Evolutionary conservation across 2,888 invertebrate species (phyloP).

Genomic region (Ophioninae sp.): DNA sequence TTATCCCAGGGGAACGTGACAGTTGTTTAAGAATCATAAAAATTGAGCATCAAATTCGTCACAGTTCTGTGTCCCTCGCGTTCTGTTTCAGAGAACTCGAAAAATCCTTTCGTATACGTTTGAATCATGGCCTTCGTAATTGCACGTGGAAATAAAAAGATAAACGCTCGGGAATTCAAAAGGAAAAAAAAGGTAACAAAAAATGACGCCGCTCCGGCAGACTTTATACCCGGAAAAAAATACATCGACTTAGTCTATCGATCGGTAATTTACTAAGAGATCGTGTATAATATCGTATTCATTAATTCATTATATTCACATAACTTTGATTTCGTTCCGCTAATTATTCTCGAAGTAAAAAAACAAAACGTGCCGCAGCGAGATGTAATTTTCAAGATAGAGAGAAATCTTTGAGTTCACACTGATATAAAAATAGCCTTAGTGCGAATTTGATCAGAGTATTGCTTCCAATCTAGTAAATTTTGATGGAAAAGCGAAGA

Average conservation of each 20-base stretch:
- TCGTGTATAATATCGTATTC: not conserved
- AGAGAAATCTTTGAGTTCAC: too few species aligned
- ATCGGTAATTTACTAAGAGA: not conserved
- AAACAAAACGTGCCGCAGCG: too few species aligned
- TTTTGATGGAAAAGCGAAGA: not conserved
- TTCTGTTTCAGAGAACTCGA: slow-evolving; percentile 35
- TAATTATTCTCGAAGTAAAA: not conserved
- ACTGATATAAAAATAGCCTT: too few species aligned
- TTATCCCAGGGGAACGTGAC: slow-evolving; percentile 50
- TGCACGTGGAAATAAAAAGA: slow-evolving; percentile 25
- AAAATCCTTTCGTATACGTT: slow-evolving; percentile 31
- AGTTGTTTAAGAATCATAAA: slow-evolving; percentile 57
- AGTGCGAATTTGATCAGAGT: too few species aligned
- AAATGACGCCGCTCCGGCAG: not conserved
- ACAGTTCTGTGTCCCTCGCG: slow-evolving; percentile 29
- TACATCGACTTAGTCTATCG: not conserved
- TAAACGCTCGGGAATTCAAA: not conserved
- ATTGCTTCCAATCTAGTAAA: not conserved
- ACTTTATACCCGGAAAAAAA: not conserved
- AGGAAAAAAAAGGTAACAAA: not conserved
- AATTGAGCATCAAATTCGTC: slow-evolving; percentile 58
- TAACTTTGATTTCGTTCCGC: not conserved
- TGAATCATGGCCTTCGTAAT: slow-evolving; percentile 32
- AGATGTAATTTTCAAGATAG: too few species aligned
- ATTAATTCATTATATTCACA: not conserved